phyloP scores from a whole-genome alignment of 2,113 vertebrate genomes.

The Amazona guildingii region DNA sequence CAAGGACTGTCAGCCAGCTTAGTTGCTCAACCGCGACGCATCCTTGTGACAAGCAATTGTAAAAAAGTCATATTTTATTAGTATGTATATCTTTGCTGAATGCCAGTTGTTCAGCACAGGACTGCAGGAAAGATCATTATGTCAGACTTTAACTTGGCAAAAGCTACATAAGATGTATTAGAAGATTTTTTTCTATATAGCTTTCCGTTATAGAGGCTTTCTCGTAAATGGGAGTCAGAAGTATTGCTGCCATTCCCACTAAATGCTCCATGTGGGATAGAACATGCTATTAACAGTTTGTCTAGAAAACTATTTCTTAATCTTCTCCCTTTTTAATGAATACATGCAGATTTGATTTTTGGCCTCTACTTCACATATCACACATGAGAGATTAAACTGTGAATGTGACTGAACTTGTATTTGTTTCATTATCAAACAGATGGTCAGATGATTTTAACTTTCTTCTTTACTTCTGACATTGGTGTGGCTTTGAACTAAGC shows the following conservation, averaged over 20 bases:
- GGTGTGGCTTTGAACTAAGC: not conserved
- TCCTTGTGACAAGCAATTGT: rapidly evolving
- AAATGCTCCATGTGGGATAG: not conserved
- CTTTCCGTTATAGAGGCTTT: not conserved
- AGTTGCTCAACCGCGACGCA: not conserved
- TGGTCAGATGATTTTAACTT: not conserved
- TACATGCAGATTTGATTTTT: not conserved
- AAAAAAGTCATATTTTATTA: not conserved
- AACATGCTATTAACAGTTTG: not conserved
- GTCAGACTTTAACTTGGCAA: not conserved
- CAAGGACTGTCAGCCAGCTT: not conserved
- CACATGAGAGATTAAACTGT: not conserved
- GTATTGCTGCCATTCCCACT: not conserved
- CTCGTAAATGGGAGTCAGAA: not conserved
- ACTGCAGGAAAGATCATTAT: not conserved
- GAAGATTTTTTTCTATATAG: not conserved
- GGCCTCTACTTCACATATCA: not conserved
- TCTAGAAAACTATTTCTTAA: not conserved
- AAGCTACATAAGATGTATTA: not conserved
- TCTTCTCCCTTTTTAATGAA: not conserved
- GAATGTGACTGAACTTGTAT: not conserved
- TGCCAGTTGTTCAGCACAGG: not conserved
- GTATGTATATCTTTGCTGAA: not conserved
- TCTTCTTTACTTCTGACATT: not conserved
- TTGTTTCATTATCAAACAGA: not conserved